Evolutionary conservation across 2,113 vertebrate genomes (phyloP), one percentile per base, ranked within the genome.

Genomic region (Dolichallabes microphthalmus): DNA sequence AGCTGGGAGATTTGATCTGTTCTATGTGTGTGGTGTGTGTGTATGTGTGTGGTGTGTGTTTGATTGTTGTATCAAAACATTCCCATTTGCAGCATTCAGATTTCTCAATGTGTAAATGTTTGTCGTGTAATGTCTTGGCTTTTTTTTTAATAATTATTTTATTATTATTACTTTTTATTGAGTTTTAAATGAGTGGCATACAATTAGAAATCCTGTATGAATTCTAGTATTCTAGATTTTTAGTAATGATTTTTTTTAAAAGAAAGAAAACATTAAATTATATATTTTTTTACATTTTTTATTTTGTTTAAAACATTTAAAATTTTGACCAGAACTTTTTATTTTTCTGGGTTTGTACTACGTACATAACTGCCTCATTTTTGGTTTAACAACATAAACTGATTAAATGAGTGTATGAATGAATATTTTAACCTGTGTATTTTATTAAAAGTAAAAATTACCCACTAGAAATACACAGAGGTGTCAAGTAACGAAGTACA

Each of bases 1-100:
- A 88, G 87, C 92, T 91, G 93, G 93, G 91, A 92, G 92, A 93
- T 90, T 92, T 19, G n/a, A 45, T 11, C 2, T 63, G n/a, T 75
- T 60, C 6, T 82, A 13, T 39, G 30, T 55, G 68, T 83, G 64
- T 55, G 52, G 52, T 69, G 45, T 32, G 64, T 35, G 20, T 69
- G 64, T 55, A 19, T 53, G 27, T 55, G 17, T 69, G 45, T 30
- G 25, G 50, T 39, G 13, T 66, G 27, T 55, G 30, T 69, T 27
- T 25, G 52, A 45, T 45, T 45, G 39, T 45, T 4, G 39, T 45
- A 45, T 45, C 39, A 45, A 45, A 45, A 45, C 0, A 45, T 45
- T 45, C 39, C 39, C 39, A 45, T 45, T 45, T 6, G 39, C 39
- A 45, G 4, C 5, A 6, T 45, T 45, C 5, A 45, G 39, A 45